phyloP scores from a whole-genome alignment of 2,797 vertebrate species.

The Uromys caudimaculatus region DNA sequence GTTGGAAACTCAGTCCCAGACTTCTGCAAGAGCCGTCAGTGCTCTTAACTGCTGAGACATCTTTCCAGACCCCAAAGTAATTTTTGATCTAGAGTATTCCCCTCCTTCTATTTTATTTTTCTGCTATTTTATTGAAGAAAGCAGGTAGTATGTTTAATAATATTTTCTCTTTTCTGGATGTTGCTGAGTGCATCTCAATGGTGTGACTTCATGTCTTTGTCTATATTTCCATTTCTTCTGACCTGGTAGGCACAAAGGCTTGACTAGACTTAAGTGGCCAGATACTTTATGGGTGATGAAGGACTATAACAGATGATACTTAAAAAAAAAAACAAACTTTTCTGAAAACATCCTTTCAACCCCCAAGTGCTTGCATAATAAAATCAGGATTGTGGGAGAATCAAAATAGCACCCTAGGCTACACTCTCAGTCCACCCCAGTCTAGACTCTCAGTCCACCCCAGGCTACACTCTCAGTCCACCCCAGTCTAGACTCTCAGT shows the following conservation, averaged over 20 bases:
- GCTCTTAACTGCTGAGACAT: background rate
- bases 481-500: too few relatives aligned
- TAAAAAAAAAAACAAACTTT: background rate
- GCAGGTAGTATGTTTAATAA: background rate
- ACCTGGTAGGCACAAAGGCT: background rate
- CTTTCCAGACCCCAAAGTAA: background rate
- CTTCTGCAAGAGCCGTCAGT: background rate
- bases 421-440: background rate
- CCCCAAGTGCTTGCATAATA: background rate
- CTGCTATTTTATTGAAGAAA: background rate
- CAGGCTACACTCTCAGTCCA: background rate
- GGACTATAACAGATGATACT: background rate
- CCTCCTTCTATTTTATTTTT: background rate
- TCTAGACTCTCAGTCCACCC: background rate
- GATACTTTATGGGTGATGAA: background rate
- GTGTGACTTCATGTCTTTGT: background rate
- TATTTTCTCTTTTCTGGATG: background rate
- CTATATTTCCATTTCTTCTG: background rate
- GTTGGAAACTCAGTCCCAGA: background rate
- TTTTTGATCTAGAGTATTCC: background rate
- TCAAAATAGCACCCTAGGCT: background rate
- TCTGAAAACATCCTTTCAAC: background rate
- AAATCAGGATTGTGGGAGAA: background rate
- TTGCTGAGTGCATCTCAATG: background rate
- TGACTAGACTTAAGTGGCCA: constrained; percentile 22